Conservation (phyloP, 2,113 vertebrate genomes). For the Synodontis membranacea region DNA sequence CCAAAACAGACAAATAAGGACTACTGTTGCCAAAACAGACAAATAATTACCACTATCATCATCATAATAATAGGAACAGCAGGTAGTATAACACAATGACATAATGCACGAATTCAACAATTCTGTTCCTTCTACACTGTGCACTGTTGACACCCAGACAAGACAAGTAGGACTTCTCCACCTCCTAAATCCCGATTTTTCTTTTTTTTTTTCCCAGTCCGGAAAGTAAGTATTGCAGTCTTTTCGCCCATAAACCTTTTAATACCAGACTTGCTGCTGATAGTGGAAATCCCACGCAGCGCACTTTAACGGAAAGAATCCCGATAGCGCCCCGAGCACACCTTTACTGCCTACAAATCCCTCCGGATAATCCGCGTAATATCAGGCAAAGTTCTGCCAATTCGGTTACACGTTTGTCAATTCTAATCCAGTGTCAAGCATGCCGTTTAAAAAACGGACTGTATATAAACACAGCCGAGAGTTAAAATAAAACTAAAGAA, state of each 20-base stretch:
- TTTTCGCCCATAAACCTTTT: neutral
- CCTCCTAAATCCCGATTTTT: neutral
- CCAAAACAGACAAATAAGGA: neutral
- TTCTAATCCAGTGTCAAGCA: neutral
- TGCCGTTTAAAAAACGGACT: neutral
- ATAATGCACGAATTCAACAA: neutral
- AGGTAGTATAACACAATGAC: neutral
- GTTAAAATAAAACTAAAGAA: neutral
- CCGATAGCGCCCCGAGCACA: slow-evolving; percentile 6
- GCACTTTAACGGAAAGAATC: slow-evolving; percentile 15
- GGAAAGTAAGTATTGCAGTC: neutral
- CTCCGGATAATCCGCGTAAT: slow-evolving; percentile 2
- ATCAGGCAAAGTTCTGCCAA: slow-evolving; percentile 25
- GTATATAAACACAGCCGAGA: neutral
- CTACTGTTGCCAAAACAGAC: neutral
- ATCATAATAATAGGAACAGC: neutral
- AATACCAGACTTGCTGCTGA: slow-evolving; percentile 16
- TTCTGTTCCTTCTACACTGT: neutral
- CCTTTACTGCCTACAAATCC: slow-evolving; percentile 16
- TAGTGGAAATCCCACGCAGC: slow-evolving; percentile 20
- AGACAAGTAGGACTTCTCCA: neutral
- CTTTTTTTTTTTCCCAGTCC: too few species aligned
- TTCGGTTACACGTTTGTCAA: neutral
- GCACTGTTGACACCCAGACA: neutral
- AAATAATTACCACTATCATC: neutral